Percentiles rank a stretch among this genome's conserved stretches.
These are phyloP conservation scores for Limnephilus auricula DNA, from an alignment of 2,888 invertebrate genomes.

Conservation along the genomic window DNA sequence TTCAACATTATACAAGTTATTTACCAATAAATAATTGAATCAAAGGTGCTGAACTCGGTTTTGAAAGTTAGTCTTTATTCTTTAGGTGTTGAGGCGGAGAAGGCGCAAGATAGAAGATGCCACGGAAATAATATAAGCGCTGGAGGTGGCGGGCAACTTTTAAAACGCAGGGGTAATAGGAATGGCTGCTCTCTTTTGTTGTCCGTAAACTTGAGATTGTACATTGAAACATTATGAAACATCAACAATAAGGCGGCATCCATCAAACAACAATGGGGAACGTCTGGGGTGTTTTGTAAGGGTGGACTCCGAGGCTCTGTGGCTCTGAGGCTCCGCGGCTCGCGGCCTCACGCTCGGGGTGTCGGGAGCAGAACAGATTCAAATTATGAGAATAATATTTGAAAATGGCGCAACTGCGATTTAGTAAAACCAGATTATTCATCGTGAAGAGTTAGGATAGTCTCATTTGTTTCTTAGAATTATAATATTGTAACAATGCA, in stretches of 20 bases:
- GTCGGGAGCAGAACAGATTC: neutral
- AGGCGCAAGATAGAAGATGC: neutral
- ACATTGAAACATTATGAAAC: constrained; percentile 47
- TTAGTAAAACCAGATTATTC: neutral
- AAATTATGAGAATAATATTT: constrained; percentile 8
- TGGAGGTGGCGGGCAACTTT: constrained; percentile 11
- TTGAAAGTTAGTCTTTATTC: constrained; percentile 18
- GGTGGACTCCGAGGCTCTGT: neutral
- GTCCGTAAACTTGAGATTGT: constrained; percentile 46
- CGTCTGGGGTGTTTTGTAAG: constrained; percentile 6
- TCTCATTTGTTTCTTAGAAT: too few relatives aligned
- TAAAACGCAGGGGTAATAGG: constrained; percentile 14
- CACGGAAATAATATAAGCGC: neutral
- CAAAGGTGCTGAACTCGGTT: constrained; percentile 12
- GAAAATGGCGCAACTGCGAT: neutral
- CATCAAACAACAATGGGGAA: constrained; percentile 44
- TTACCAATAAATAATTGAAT: neutral
- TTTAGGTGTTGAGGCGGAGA: neutral
- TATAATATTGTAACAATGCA: too few relatives aligned
- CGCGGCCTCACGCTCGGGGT: neutral
- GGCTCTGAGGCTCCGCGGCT: neutral
- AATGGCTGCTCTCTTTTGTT: constrained; percentile 37
- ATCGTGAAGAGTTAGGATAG: too few relatives aligned
- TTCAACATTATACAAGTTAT: neutral
- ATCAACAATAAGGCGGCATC: constrained; percentile 51